Evolutionary conservation across 2,888 invertebrate genomes (phyloP).

Genomic region (Cryptocephalus primarius): DNA sequence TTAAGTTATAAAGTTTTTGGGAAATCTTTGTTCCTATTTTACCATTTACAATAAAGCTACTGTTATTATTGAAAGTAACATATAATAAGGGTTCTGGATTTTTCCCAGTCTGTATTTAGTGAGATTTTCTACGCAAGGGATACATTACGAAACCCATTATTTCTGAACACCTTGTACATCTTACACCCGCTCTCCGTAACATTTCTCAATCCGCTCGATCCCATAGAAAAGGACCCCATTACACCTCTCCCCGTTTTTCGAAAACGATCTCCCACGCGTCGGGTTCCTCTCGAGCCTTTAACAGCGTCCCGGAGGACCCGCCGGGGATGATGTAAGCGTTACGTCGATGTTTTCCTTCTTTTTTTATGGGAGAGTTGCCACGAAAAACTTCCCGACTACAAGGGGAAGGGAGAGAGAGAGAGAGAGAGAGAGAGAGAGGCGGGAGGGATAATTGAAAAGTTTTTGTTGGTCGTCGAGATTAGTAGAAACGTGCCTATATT

Average conservation of each 20-base stretch:
- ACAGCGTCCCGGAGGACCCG: slow-evolving; percentile 1
- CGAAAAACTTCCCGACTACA: slow-evolving; percentile 2
- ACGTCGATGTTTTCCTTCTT: background rate
- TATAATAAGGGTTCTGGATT: too few relatives aligned
- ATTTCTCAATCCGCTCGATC: background rate
- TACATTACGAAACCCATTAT: too few relatives aligned
- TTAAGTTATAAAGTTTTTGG: too few relatives aligned
- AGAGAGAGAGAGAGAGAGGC: slow-evolving; percentile 18
- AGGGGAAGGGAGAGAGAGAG: slow-evolving; percentile 10
- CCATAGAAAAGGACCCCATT: too few relatives aligned
- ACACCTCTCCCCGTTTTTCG: too few relatives aligned
- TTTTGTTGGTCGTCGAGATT: slow-evolving; percentile 33
- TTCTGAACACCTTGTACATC: background rate
- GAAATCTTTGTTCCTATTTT: too few relatives aligned
- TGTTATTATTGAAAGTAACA: too few relatives aligned
- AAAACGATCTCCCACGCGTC: too few relatives aligned
- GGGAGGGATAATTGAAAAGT: slow-evolving; percentile 30
- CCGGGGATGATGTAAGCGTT: too few relatives aligned
- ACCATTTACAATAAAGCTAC: too few relatives aligned
- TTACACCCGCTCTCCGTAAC: background rate
- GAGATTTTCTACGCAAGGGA: too few relatives aligned
- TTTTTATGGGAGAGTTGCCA: slow-evolving; percentile 36
- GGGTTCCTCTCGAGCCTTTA: background rate
- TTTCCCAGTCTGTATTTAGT: too few relatives aligned
- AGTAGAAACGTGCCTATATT: slow-evolving; percentile 30